Percentiles rank a stretch among this genome's conserved stretches.
phyloP scores from a whole-genome alignment of 2,888 invertebrate genomes.

The Hipparchia sbordonii region DNA sequence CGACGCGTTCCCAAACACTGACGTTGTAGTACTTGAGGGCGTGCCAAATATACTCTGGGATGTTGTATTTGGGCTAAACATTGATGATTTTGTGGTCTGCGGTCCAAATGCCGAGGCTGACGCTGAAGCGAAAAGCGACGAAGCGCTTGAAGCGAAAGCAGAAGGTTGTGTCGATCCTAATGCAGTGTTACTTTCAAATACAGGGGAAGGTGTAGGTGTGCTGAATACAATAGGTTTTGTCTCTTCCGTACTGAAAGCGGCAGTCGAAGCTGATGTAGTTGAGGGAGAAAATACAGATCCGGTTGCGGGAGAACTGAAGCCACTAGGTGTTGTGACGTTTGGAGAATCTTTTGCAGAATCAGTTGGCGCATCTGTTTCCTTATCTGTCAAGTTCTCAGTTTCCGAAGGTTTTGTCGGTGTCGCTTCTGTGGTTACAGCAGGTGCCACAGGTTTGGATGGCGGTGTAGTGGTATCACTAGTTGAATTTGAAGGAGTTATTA shows the following conservation, averaged over 20 bases:
- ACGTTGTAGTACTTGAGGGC: conserved; percentile 39
- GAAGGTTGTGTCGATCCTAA: conserved; percentile 30
- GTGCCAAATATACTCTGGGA: conserved; percentile 46
- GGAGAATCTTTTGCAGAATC: conserved; percentile 22
- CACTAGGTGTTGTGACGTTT: conserved; percentile 12
- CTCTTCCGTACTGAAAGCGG: conserved; percentile 25
- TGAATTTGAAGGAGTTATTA: neutral
- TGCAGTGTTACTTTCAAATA: neutral
- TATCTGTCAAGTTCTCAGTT: neutral
- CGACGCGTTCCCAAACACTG: conserved; percentile 47
- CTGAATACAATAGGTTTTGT: conserved; percentile 33
- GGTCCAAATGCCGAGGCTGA: conserved; percentile 36
- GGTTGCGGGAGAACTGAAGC: conserved; percentile 20
- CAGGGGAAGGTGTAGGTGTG: conserved; percentile 8
- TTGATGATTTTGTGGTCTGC: conserved; percentile 31
- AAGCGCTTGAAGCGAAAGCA: conserved; percentile 38
- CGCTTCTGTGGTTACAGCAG: neutral
- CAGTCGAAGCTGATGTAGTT: conserved; percentile 21
- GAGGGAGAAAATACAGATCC: conserved; percentile 26
- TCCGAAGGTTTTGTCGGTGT: conserved; percentile 21
- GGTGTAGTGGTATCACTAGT: conserved; percentile 23
- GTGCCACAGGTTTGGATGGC: conserved; percentile 2
- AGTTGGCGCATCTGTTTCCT: neutral
- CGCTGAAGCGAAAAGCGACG: conserved; percentile 42
- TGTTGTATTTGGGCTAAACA: conserved; percentile 42